These are phyloP conservation scores for Seladonia tumulorum DNA, from an alignment of 2,888 invertebrate species.

Conservation along the genomic window DNA sequence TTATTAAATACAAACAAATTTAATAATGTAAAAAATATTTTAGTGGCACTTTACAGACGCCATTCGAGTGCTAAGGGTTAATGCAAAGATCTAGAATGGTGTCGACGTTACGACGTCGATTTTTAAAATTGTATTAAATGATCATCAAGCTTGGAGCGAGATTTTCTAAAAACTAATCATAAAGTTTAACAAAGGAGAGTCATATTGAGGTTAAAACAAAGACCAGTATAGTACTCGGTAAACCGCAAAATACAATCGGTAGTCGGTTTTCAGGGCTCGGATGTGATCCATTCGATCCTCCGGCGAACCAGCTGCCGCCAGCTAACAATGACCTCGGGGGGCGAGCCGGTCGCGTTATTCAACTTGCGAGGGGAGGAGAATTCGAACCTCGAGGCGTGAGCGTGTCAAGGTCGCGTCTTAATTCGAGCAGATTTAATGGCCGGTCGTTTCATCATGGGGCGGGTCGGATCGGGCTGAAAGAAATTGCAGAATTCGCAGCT, in stretches of 20 bases:
- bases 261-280: not conserved
- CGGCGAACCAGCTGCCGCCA: slow-evolving; percentile 25
- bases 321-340: slow-evolving; percentile 60
- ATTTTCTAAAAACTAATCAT: no score
- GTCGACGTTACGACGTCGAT: no score
- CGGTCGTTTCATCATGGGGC: not conserved
- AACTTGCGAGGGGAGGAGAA: slow-evolving; percentile 31
- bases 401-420: slow-evolving; percentile 15
- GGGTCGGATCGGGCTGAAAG: not conserved
- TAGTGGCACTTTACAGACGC: no score
- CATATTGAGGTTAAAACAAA: not conserved
- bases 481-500: slow-evolving; percentile 8
- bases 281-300: slow-evolving; percentile 57
- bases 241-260: not conserved
- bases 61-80: no score
- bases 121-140: no score
- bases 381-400: slow-evolving; percentile 25
- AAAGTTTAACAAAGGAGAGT: no score
- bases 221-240: not conserved
- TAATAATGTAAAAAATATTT: no score
- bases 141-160: no score
- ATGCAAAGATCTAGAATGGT: no score
- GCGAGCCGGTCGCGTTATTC: slow-evolving; percentile 38
- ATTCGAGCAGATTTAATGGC: not conserved
- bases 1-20: no score